Conservation (phyloP, 2,113 vertebrate genomes). For the Alces alces region DNA sequence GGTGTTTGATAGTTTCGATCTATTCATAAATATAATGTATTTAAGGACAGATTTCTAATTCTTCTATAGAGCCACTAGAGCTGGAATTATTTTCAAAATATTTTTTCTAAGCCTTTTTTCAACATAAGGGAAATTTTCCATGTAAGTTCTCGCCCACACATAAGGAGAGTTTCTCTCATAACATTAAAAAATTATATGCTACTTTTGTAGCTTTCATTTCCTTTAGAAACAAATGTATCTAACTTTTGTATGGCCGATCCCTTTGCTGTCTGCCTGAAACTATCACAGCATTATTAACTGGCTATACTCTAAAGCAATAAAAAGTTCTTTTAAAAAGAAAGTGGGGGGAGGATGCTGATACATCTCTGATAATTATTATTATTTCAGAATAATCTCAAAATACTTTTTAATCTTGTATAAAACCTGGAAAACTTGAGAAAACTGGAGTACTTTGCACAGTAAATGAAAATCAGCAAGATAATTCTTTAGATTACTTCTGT, state of each 20-base stretch:
- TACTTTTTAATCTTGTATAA: neutral
- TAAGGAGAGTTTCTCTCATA: neutral
- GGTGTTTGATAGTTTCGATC: neutral
- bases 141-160: neutral
- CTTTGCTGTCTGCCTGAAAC: neutral
- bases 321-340: neutral
- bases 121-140: neutral
- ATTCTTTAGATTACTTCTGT: neutral
- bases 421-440: neutral
- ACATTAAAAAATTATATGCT: neutral
- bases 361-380: neutral
- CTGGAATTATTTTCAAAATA: conserved; percentile 37
- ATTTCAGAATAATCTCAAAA: neutral
- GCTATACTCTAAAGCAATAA: neutral
- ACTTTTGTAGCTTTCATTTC: neutral
- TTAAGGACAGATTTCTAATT: conserved; percentile 31
- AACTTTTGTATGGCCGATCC: neutral
- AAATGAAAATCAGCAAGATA: neutral
- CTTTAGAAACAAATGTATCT: neutral
- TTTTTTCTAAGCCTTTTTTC: conserved; percentile 18
- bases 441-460: neutral
- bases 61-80: conserved; percentile 34
- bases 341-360: neutral
- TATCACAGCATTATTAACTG: neutral
- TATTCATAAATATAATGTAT: conserved; percentile 3